phyloP scores from a whole-genome alignment of 2,113 vertebrate species.

The Loxodonta africana region DNA sequence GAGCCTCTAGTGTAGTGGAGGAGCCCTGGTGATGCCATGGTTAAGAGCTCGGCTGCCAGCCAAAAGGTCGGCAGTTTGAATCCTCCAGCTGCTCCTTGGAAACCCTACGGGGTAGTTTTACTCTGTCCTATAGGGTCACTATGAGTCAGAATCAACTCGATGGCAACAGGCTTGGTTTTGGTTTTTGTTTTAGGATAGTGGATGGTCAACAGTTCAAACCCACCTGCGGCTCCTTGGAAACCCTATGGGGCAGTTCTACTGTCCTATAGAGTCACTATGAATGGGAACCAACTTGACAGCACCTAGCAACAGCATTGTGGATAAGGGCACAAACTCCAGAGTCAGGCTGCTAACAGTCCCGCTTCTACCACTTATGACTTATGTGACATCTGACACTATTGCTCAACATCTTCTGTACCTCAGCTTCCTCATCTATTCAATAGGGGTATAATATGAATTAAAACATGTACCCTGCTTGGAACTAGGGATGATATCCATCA shows the following conservation, averaged over 20 bases:
- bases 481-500: neutral
- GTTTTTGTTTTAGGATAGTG: neutral
- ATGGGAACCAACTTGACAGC: neutral
- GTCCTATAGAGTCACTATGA: neutral
- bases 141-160: neutral
- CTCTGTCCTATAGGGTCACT: neutral
- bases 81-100: no score
- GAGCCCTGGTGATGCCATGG: no score
- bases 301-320: no score
- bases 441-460: neutral
- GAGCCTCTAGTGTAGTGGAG: no score
- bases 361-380: neutral
- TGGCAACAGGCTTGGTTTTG: no score
- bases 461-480: neutral
- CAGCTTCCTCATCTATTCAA: neutral
- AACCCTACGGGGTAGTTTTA: no score
- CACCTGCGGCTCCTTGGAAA: no score
- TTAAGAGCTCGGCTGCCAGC: no score
- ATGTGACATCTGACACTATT: neutral
- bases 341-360: neutral
- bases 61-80: no score
- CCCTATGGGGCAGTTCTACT: no score
- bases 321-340: neutral
- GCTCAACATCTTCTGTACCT: conserved; percentile 7
- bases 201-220: no score